Conservation (phyloP, 2,888 invertebrate genomes). For the Pristionchus arcanus region DNA sequence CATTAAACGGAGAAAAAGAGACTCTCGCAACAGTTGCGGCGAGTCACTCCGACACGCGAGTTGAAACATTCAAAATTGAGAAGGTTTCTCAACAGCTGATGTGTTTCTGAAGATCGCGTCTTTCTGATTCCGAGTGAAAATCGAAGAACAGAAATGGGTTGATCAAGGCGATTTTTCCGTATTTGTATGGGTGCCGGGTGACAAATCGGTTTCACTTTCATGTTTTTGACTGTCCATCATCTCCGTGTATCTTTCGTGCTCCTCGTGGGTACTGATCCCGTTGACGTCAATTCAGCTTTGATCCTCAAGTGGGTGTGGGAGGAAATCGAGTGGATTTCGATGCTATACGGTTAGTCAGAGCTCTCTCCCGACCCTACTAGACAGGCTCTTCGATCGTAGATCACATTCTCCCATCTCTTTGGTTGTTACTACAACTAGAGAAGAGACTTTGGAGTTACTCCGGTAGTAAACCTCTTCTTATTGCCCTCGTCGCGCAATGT, state of each 20-base stretch:
- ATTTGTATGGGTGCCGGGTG: neutral
- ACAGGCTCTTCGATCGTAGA: neutral
- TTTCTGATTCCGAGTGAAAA: neutral
- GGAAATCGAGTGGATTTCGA: neutral
- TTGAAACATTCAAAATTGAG: conserved; percentile 7
- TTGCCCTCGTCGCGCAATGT: neutral
- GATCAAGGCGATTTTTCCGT: neutral
- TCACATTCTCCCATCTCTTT: neutral
- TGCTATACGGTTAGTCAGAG: neutral
- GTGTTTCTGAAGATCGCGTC: neutral
- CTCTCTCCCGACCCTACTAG: conserved; percentile 2
- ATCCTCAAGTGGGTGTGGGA: neutral
- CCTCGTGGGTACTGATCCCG: neutral
- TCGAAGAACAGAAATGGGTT: neutral
- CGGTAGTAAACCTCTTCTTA: neutral
- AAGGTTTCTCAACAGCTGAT: neutral
- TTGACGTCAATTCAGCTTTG: neutral
- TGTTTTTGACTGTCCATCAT: neutral
- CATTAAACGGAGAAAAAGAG: neutral
- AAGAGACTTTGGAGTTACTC: neutral
- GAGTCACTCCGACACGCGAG: neutral
- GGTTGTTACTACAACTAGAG: neutral
- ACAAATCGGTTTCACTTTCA: neutral
- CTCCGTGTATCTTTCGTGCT: neutral
- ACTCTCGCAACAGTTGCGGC: neutral